phyloP scores from a whole-genome alignment of 1,140 invertebrate species.

The Papilio polytes region DNA sequence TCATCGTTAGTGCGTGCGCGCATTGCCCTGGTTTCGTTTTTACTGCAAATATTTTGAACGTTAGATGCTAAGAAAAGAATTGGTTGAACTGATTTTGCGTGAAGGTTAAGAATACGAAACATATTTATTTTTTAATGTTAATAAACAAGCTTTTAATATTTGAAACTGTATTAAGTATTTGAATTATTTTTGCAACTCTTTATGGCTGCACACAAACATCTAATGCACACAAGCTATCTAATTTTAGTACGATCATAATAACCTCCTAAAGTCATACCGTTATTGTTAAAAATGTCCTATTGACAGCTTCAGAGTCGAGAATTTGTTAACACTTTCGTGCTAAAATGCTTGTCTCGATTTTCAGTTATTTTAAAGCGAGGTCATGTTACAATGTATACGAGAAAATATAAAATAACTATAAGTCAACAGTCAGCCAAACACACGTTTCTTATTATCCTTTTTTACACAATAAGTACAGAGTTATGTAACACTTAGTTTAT shows the following conservation, averaged over 20 bases:
- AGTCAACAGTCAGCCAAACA: too few relatives aligned
- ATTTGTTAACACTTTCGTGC: background rate
- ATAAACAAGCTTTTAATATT: background rate
- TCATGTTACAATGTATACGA: background rate
- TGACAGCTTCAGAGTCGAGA: background rate
- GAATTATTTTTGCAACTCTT: background rate
- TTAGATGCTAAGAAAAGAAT: background rate
- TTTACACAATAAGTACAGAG: background rate
- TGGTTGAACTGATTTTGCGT: constrained; percentile 1
- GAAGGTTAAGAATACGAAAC: background rate
- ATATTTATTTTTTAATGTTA: background rate
- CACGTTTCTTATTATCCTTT: background rate
- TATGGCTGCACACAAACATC: background rate
- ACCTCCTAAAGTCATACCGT: background rate
- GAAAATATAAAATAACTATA: background rate
- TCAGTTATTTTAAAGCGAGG: background rate
- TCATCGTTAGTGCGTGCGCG: background rate
- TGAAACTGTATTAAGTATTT: background rate
- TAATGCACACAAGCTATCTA: background rate
- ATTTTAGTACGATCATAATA: background rate
- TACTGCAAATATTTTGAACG: background rate
- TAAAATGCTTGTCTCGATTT: background rate
- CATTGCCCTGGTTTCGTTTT: constrained; percentile 9
- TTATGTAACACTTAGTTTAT: background rate
- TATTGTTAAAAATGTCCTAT: background rate